Evolutionary conservation across 1,140 invertebrate genomes (phyloP).

Genomic region (Papilio polyxenes): DNA sequence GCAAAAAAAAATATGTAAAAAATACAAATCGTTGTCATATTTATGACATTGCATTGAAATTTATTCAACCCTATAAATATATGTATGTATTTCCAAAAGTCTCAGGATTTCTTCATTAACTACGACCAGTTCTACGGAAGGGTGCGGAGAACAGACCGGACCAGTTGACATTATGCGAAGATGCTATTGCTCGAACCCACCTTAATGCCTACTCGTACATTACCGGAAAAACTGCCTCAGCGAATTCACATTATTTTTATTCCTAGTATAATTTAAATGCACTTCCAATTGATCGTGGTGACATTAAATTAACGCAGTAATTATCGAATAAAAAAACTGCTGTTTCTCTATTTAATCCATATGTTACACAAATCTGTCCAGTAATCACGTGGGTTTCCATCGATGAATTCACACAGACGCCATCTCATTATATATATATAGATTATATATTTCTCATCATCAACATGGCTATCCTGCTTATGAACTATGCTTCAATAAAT

Average conservation of each 20-base stretch:
- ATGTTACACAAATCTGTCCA: too few species aligned
- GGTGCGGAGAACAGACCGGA: background rate
- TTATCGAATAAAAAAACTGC: too few species aligned
- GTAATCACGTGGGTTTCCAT: too few species aligned
- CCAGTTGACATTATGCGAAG: constrained; percentile 25
- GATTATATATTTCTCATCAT: too few species aligned
- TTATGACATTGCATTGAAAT: background rate
- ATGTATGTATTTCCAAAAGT: background rate
- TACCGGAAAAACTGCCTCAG: background rate
- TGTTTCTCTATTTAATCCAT: too few species aligned
- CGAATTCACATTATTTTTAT: background rate
- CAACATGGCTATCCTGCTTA: too few species aligned
- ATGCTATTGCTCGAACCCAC: constrained; percentile 18
- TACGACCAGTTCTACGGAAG: background rate
- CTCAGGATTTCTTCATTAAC: constrained; percentile 12
- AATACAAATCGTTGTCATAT: too few species aligned
- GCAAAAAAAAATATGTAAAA: background rate
- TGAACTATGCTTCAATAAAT: background rate
- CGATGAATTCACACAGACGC: too few species aligned
- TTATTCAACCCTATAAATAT: too few species aligned
- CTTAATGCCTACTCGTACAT: background rate
- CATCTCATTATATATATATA: too few species aligned
- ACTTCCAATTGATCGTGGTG: background rate
- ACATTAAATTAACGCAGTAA: background rate
- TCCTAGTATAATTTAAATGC: background rate